Evolutionary conservation across 1,140 invertebrate genomes (phyloP).

Genomic region (Drosophila micromelanica): DNA sequence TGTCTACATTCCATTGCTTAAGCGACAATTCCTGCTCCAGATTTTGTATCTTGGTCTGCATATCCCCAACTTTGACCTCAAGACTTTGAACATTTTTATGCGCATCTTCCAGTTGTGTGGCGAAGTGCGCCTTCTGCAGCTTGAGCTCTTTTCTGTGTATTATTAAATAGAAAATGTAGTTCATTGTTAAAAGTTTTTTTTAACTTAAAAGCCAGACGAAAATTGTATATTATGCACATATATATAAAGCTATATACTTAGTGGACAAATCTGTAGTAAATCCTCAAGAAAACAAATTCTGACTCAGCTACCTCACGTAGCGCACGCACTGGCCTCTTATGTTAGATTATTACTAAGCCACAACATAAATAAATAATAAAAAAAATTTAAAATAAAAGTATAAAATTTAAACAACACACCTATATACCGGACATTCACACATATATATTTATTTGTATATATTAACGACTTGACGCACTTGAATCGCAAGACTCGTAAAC

Average conservation of each 20-base stretch:
- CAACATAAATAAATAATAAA: constrained; percentile 38
- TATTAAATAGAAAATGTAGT: background rate
- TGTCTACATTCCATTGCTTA: constrained; percentile 86
- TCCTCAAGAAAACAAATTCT: constrained; percentile 61
- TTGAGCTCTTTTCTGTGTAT: constrained; percentile 85
- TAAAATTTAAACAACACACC: constrained; percentile 39
- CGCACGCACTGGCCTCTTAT: constrained; percentile 54
- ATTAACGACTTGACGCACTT: constrained; percentile 55
- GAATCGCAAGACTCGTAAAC: constrained; percentile 63
- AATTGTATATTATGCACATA: constrained; percentile 18
- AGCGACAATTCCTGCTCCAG: constrained; percentile 85
- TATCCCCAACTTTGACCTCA: constrained; percentile 85
- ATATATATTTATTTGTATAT: constrained; percentile 36
- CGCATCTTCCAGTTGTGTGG: constrained; percentile 85
- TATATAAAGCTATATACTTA: constrained; percentile 17
- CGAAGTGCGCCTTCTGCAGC: constrained; percentile 85
- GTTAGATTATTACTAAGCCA: constrained; percentile 25
- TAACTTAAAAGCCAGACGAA: constrained; percentile 39
- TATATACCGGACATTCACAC: constrained; percentile 11
- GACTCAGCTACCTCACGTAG: constrained; percentile 62
- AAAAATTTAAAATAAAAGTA: constrained; percentile 23
- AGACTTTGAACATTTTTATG: constrained; percentile 84
- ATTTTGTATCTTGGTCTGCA: constrained; percentile 85
- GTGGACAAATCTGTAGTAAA: constrained; percentile 54
- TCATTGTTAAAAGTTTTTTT: background rate